phyloP scores from a whole-genome alignment of 2,113 vertebrate genomes.

The Panthera leo region DNA sequence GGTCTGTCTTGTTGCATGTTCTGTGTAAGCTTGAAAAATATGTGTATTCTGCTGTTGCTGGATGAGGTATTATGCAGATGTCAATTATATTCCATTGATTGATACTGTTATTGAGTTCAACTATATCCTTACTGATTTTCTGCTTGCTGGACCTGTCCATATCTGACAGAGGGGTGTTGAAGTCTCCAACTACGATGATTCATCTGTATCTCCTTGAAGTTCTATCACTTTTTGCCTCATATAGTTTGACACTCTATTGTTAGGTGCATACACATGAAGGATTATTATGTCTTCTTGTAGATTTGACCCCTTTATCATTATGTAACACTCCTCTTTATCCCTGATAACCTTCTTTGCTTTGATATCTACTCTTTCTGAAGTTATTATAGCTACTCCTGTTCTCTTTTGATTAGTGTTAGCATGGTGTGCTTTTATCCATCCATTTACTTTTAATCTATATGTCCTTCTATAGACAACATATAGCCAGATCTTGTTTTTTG shows the following conservation, averaged over 20 bases:
- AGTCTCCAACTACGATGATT: background rate
- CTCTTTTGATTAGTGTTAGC: background rate
- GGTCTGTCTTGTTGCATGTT: background rate
- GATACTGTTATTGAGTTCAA: background rate
- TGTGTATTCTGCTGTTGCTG: background rate
- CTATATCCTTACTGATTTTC: no score
- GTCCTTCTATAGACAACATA: background rate
- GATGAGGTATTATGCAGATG: background rate
- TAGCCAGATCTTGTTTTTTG: background rate
- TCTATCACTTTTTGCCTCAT: background rate
- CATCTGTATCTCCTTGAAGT: background rate
- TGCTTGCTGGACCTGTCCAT: no score
- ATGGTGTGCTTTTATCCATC: background rate
- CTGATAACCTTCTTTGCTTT: background rate
- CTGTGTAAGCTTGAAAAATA: background rate
- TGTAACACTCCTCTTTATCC: background rate
- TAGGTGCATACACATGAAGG: background rate
- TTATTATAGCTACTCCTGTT: background rate
- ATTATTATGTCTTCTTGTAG: background rate
- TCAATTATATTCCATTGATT: background rate
- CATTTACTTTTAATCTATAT: background rate
- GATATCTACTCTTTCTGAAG: background rate
- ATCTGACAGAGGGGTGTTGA: background rate
- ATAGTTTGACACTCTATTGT: background rate
- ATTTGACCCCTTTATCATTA: background rate